Evolutionary conservation across 1,140 invertebrate genomes (phyloP).

Genomic region (Diuraphis noxia): DNA sequence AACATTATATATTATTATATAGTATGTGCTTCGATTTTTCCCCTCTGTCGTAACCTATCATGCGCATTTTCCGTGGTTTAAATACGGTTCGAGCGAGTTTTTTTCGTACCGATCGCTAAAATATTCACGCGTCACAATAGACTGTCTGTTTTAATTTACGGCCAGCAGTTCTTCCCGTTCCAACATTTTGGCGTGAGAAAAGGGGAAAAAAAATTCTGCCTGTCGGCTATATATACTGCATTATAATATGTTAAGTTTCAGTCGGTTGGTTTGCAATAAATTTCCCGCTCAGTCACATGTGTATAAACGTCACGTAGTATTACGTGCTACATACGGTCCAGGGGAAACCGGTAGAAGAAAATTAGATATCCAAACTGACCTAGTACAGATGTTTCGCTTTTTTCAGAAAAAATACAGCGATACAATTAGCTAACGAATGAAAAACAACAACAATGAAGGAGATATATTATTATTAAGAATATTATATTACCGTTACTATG

Average conservation of each 20-base stretch:
- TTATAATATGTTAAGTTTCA: conserved; percentile 8
- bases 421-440: not conserved
- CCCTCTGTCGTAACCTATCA: not conserved
- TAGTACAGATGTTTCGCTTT: not conserved
- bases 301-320: not conserved
- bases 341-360: not conserved
- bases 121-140: conserved; percentile 3
- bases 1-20: conserved; percentile 2
- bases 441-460: not conserved
- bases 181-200: conserved; percentile 5
- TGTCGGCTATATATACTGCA: not conserved
- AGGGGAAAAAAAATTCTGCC: conserved; percentile 8
- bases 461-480: not conserved
- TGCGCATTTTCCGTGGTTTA: not conserved
- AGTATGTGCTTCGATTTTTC: not conserved
- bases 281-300: conserved; percentile 10
- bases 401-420: not conserved
- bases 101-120: not conserved
- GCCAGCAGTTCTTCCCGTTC: not conserved
- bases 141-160: conserved; percentile 28
- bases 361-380: conserved; percentile 12
- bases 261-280: conserved; percentile 7
- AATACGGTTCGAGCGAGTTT: not conserved
- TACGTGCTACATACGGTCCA: not conserved
- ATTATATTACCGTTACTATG: not conserved